A percentile compares a stretch with the other conserved stretches of the same genome.
Evolutionary conservation across 2,113 vertebrate species (phyloP).

Genomic region (Procavia capensis): DNA sequence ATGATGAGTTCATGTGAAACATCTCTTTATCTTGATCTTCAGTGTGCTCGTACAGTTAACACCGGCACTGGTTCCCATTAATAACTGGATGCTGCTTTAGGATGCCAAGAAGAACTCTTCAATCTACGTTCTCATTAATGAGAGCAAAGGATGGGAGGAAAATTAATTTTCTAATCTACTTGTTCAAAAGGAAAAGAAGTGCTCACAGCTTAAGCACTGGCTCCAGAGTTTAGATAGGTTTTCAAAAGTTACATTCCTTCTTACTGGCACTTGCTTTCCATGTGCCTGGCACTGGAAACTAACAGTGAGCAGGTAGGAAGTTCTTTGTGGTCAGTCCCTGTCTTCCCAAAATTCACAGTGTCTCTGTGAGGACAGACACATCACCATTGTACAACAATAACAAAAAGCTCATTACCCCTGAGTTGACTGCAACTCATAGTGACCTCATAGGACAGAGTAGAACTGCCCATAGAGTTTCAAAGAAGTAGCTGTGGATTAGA

Average conservation of each 20-base stretch:
- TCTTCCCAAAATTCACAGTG: not conserved
- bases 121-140: not conserved
- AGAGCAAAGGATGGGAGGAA: not conserved
- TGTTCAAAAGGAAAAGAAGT: not conserved
- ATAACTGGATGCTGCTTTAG: not conserved
- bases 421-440: too few relatives aligned
- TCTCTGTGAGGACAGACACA: not conserved
- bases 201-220: not conserved
- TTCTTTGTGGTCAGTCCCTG: not conserved
- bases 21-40: not conserved
- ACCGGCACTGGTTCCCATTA: conserved; percentile 4
- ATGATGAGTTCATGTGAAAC: not conserved
- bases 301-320: not conserved
- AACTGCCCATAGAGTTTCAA: too few relatives aligned
- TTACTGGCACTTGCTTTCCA: not conserved
- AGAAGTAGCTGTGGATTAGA: too few relatives aligned
- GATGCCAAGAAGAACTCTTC: conserved; percentile 3
- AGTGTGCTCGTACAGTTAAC: not conserved
- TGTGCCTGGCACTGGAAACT: not conserved
- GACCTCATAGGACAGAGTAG: too few relatives aligned
- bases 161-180: conserved; percentile 34
- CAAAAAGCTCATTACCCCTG: too few relatives aligned
- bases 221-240: not conserved
- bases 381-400: not conserved
- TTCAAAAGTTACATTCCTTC: not conserved